These are phyloP conservation scores for Antennarius striatus DNA, from an alignment of 2,113 vertebrate species.

Conservation along the genomic window DNA sequence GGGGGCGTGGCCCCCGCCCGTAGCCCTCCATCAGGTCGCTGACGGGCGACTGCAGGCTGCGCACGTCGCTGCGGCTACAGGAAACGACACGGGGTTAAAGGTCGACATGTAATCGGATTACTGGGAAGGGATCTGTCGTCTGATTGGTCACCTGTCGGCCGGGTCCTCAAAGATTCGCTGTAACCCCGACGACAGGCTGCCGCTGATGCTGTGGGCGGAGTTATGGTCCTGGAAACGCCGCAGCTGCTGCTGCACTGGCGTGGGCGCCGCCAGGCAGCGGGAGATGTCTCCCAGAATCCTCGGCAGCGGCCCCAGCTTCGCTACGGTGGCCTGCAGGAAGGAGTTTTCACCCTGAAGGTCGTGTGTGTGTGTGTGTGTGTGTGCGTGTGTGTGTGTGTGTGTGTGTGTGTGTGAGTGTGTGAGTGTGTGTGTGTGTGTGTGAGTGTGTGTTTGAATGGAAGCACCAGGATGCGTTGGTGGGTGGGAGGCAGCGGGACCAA, in stretches of 20 bases:
- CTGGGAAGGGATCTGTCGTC: neutral
- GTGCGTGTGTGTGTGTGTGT: slow-evolving; percentile 28
- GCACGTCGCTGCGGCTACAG: slow-evolving; percentile 79
- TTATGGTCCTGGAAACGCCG: slow-evolving; percentile 86
- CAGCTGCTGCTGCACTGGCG: slow-evolving; percentile 89
- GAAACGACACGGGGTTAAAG: slow-evolving; percentile 1
- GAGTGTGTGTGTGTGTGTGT: slow-evolving; percentile 44
- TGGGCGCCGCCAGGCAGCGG: slow-evolving; percentile 86
- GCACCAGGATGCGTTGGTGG: slow-evolving; percentile 87
- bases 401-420: slow-evolving; percentile 43
- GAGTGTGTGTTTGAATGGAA: slow-evolving; percentile 78
- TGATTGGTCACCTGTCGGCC: slow-evolving; percentile 82
- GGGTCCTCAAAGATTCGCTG: slow-evolving; percentile 95
- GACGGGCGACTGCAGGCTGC: slow-evolving; percentile 83
- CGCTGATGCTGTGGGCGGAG: slow-evolving; percentile 88
- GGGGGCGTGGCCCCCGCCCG: slow-evolving; percentile 80
- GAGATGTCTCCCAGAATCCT: slow-evolving; percentile 93
- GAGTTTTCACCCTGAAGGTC: slow-evolving; percentile 96
- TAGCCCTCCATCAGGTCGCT: slow-evolving; percentile 81
- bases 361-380: slow-evolving; percentile 48
- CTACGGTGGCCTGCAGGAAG: slow-evolving; percentile 98
- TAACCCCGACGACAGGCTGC: slow-evolving; percentile 92
- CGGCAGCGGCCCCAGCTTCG: slow-evolving; percentile 94
- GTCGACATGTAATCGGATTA: neutral
- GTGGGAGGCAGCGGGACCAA: slow-evolving; percentile 80